A percentile compares a stretch with the other conserved stretches of the same genome.
These are phyloP conservation scores for Peromyscus nudipes DNA, from an alignment of 2,797 vertebrate species.

Conservation along the genomic window DNA sequence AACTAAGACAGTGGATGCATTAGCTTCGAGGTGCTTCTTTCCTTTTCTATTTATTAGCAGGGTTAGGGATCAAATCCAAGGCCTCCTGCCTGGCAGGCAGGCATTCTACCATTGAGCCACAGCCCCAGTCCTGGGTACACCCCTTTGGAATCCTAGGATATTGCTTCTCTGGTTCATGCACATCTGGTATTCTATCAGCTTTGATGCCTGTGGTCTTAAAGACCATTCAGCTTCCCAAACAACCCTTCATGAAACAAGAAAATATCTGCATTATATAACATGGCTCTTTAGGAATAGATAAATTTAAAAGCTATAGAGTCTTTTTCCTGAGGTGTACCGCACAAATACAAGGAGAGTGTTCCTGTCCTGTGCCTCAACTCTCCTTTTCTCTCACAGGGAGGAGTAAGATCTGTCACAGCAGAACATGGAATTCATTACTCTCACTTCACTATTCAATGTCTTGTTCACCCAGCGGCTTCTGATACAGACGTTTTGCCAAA, in stretches of 20 bases:
- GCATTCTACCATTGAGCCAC: background rate
- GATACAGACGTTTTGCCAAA: background rate
- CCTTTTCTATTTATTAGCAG: background rate
- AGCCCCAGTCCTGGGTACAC: background rate
- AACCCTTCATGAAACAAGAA: constrained; percentile 22
- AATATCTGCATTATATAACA: background rate
- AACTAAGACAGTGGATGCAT: background rate
- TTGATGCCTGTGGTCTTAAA: background rate
- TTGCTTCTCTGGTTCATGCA: background rate
- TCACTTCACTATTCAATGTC: background rate
- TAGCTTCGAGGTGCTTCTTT: background rate
- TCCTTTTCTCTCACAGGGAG: background rate
- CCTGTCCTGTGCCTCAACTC: background rate
- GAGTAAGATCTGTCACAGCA: background rate
- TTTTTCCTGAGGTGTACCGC: background rate
- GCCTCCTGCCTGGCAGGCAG: background rate
- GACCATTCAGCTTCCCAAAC: background rate
- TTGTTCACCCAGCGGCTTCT: background rate
- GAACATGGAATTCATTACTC: background rate
- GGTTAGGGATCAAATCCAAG: background rate
- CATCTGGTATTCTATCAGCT: background rate
- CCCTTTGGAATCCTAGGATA: background rate
- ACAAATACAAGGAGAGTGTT: background rate
- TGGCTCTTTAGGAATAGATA: background rate
- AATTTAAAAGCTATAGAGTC: background rate